Conservation (phyloP, 2,888 invertebrate genomes). For the Meiosimyza decipiens region DNA sequence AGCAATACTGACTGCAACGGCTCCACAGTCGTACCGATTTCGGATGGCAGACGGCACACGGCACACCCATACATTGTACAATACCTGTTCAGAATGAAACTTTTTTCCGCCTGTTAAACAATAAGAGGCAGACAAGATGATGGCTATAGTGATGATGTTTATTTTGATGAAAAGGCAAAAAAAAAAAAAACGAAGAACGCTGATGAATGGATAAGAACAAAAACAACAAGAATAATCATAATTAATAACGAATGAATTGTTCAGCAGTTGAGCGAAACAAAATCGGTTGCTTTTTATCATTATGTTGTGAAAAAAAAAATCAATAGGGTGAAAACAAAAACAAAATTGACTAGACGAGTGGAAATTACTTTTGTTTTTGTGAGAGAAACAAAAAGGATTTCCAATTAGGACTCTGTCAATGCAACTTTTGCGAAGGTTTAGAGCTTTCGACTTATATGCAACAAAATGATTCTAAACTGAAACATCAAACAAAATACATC, state of each 20-base stretch:
- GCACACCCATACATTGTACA: neutral
- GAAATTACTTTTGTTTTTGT: no score
- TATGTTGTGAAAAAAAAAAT: neutral
- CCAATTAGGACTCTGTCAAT: no score
- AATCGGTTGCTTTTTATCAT: slow-evolving; percentile 20
- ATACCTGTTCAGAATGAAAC: neutral
- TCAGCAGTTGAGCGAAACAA: slow-evolving; percentile 49
- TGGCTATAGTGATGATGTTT: slow-evolving; percentile 29
- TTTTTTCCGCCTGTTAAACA: slow-evolving; percentile 35
- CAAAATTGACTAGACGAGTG: no score
- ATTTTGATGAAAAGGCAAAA: slow-evolving; percentile 41
- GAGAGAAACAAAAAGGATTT: no score
- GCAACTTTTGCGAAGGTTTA: no score
- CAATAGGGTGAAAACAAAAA: neutral
- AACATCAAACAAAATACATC: no score
- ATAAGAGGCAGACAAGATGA: slow-evolving; percentile 29
- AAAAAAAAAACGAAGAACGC: slow-evolving; percentile 32
- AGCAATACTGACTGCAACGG: neutral
- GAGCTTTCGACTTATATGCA: no score
- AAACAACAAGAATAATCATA: slow-evolving; percentile 52
- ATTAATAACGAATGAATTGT: slow-evolving; percentile 60
- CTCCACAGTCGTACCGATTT: neutral
- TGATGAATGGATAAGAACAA: slow-evolving; percentile 29
- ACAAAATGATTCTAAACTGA: no score
- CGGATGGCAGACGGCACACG: neutral